Evolutionary conservation across 2,888 invertebrate species (phyloP).

Genomic region (Polyploca ridens): DNA sequence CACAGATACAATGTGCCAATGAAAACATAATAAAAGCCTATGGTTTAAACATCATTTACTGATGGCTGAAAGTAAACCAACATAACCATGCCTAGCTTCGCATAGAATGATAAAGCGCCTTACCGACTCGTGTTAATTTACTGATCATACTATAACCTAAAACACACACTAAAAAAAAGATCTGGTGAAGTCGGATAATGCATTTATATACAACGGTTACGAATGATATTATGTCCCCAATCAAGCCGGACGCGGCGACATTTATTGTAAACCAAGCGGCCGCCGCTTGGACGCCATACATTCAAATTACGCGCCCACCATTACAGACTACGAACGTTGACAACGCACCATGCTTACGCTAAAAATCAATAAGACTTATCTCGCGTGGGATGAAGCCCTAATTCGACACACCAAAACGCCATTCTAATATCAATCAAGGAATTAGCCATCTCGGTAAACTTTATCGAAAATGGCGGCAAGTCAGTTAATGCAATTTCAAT

Average conservation of each 20-base stretch:
- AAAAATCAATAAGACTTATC: constrained; percentile 43
- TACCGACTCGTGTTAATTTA: not conserved
- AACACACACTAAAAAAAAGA: not conserved
- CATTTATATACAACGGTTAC: not conserved
- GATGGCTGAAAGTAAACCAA: too few relatives aligned
- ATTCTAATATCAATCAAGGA: constrained; percentile 29
- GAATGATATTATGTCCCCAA: not conserved
- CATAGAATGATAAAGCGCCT: not conserved
- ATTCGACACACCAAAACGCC: constrained; percentile 29
- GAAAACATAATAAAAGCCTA: not conserved
- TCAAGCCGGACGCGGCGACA: not conserved
- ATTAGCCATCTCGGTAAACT: constrained; percentile 40
- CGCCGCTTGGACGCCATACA: constrained; percentile 72
- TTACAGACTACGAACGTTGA: constrained; percentile 30
- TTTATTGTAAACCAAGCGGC: constrained; percentile 21
- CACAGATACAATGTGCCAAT: not conserved
- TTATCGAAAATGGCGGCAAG: constrained; percentile 74
- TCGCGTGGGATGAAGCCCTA: constrained; percentile 16
- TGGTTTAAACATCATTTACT: not conserved
- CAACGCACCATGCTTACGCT: constrained; percentile 29
- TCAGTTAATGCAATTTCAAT: not conserved
- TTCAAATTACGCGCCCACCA: constrained; percentile 70
- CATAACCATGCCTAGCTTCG: not conserved
- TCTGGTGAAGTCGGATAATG: not conserved
- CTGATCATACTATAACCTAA: not conserved